Conservation (phyloP, 1,140 invertebrate species). For the Meloidogyne floridensis region DNA sequence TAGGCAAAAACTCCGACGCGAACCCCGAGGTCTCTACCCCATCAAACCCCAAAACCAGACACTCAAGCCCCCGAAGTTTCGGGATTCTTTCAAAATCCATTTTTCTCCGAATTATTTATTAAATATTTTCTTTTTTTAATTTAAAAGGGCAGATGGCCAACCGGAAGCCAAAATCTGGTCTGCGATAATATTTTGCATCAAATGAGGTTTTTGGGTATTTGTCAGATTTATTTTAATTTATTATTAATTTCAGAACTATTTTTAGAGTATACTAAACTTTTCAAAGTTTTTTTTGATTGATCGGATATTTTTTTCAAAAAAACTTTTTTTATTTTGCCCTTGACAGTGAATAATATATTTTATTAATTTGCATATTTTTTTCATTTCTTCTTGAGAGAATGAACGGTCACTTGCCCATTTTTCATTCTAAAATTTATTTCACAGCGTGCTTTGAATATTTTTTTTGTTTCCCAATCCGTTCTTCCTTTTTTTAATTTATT, state of each 20-base stretch:
- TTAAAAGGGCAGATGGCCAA: background rate
- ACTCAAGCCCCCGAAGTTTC: too few relatives aligned
- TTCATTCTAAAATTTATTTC: background rate
- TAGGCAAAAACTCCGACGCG: too few relatives aligned
- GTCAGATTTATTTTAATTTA: too few relatives aligned
- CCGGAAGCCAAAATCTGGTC: slow-evolving; percentile 1
- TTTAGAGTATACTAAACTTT: too few relatives aligned
- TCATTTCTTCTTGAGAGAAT: background rate
- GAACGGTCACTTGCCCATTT: background rate
- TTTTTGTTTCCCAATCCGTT: background rate
- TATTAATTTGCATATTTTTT: background rate
- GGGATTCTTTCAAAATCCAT: background rate
- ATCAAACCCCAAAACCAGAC: too few relatives aligned
- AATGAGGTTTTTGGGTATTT: background rate
- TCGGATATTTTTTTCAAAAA: too few relatives aligned
- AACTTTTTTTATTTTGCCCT: too few relatives aligned
- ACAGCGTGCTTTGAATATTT: background rate
- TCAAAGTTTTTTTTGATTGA: too few relatives aligned
- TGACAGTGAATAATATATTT: background rate
- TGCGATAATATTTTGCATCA: background rate
- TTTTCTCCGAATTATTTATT: background rate
- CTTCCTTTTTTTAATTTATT: background rate
- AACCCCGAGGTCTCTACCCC: too few relatives aligned
- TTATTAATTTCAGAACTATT: too few relatives aligned
- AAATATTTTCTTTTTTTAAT: background rate